A percentile compares a stretch with the other conserved stretches of the same genome.
phyloP scores from a whole-genome alignment of 2,113 vertebrate species.

The Indicator maculatus region DNA sequence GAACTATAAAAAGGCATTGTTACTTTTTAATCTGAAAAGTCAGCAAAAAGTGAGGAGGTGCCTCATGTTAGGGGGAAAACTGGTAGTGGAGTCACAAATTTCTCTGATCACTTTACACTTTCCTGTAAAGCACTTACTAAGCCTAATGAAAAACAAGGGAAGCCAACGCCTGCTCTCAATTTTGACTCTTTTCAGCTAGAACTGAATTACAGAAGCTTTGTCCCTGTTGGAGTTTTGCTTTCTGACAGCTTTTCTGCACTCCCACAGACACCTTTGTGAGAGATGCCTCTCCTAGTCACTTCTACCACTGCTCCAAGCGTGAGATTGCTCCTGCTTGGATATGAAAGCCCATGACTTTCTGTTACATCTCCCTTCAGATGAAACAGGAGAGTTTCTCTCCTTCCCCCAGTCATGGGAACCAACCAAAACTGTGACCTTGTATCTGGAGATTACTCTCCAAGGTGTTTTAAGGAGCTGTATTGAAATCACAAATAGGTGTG shows the following conservation, averaged over 20 bases:
- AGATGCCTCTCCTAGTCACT: neutral
- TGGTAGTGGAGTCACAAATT: neutral
- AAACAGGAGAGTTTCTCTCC: neutral
- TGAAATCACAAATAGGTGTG: neutral
- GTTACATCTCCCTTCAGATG: neutral
- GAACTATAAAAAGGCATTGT: neutral
- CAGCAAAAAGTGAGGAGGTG: neutral
- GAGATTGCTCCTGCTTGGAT: no score
- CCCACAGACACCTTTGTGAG: rapidly evolving
- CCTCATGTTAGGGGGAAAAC: neutral
- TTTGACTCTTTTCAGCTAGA: neutral
- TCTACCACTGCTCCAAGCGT: neutral
- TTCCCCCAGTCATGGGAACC: neutral
- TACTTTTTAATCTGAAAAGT: neutral
- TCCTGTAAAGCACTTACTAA: neutral
- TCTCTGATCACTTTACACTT: neutral
- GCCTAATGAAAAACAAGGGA: neutral
- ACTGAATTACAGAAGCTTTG: neutral
- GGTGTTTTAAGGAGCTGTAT: neutral
- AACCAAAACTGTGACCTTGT: neutral
- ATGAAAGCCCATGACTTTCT: neutral
- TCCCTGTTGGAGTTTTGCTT: neutral
- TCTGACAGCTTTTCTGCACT: neutral
- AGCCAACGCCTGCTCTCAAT: neutral
- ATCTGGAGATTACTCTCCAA: neutral